Evolutionary conservation across 2,888 invertebrate genomes (phyloP), one percentile per base, ranked within the genome.

Genomic region (Polydrusus tereticollis): DNA sequence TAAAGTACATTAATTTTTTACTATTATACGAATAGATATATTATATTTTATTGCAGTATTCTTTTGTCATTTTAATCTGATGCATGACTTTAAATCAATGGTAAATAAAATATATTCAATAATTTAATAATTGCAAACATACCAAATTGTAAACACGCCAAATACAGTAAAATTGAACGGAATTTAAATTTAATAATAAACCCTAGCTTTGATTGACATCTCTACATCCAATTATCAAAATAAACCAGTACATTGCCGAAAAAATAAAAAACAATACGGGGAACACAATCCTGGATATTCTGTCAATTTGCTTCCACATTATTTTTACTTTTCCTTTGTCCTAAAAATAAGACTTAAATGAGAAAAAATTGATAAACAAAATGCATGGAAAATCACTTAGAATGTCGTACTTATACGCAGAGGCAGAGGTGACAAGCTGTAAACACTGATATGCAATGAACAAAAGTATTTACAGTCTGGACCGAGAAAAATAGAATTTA

Each of bases 241-340:
- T 91, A 0, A 93, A 93, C 94, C 94, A 94, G 85, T 93, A 94
- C 81, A 93, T 87, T 0, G 91, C 87, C 63, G 92, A 90, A 83
- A 94, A 94, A 16, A 93, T 87, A 16, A 93, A 88, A 85, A 94
- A 95, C n/a, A 94, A 83, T 14, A 90, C 89, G 6, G 94, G 94
- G 83, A 94, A 94, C 4, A 93, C 89, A 58, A 92, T 89, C 60
- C 94, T 88, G 2, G 94, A 93, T 2, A 92, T 87, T 80, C 90
- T 90, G 84, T 94, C 94, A 74, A 94, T 93, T 86, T 93, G 91
- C 65, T 92, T 88, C 90, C 94, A 94, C 77, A 92, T 88, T n/a
- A 93, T 90, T 78, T 91, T 89, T 78, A 91, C 91, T 80, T 91
- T 90, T 1, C 92, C 92, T 0, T 90, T 90, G 77, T 91, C 90